A percentile compares a stretch with the other conserved stretches of the same genome.
Conservation (phyloP, 2,888 invertebrate genomes). For the Glyphotaelius pellucidus region DNA sequence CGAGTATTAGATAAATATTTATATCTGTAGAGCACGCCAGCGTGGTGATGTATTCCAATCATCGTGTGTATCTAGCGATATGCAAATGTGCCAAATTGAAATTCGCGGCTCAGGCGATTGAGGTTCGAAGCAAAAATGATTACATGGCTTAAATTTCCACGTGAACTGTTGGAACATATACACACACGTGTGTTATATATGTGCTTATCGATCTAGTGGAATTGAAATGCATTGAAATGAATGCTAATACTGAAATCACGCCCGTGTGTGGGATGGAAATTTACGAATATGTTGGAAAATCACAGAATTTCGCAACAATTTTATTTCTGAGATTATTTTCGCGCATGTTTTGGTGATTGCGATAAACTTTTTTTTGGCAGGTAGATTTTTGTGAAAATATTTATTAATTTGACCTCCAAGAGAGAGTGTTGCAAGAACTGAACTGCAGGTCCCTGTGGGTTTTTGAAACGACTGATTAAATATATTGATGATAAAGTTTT, state of each 20-base stretch:
- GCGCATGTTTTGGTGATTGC: neutral
- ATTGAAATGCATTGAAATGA: conserved; percentile 40
- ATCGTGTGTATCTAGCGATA: conserved; percentile 33
- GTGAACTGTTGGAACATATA: neutral
- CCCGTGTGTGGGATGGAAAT: neutral
- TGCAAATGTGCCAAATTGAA: conserved; percentile 62
- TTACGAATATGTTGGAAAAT: conserved; percentile 16
- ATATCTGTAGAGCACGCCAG: neutral
- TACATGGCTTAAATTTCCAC: conserved; percentile 48
- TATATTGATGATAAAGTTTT: too few species aligned
- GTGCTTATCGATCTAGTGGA: conserved; percentile 8
- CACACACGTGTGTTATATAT: neutral
- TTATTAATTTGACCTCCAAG: neutral
- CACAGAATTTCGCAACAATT: neutral
- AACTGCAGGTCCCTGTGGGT: neutral
- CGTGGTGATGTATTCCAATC: conserved; percentile 20
- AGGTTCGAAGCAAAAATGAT: conserved; percentile 62
- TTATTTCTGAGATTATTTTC: neutral
- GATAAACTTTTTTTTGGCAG: neutral
- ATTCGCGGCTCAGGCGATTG: conserved; percentile 61
- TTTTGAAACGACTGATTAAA: too few species aligned
- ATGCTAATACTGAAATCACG: conserved; percentile 38
- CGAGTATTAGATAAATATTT: conserved; percentile 10
- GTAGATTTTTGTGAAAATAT: neutral
- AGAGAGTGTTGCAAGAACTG: neutral